Evolutionary conservation across 2,113 vertebrate species (phyloP).

Genomic region (Malaclemys terrapin): DNA sequence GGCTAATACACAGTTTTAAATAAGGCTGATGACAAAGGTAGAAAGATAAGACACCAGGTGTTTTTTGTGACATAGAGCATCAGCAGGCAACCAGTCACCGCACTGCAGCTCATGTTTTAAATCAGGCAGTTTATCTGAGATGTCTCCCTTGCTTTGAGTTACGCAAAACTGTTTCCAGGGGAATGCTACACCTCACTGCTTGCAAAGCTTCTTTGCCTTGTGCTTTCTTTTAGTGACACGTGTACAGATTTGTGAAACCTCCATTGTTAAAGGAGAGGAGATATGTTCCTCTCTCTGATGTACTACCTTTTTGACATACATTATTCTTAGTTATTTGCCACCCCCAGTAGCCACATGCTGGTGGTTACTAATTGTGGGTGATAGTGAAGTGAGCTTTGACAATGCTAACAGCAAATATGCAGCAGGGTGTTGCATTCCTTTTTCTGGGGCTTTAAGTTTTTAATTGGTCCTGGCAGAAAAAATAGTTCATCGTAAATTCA

Average conservation of each 20-base stretch:
- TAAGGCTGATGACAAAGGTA: background rate
- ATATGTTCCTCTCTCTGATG: background rate
- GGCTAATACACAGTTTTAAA: background rate
- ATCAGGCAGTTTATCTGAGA: background rate
- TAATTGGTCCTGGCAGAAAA: background rate
- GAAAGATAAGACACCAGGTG: background rate
- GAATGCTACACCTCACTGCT: background rate
- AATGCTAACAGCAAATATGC: background rate
- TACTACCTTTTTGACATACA: background rate
- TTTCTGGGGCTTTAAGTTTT: background rate
- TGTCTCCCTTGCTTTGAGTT: background rate
- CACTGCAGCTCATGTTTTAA: background rate
- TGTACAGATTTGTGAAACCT: background rate
- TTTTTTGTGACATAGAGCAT: background rate
- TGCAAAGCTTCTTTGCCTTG: background rate
- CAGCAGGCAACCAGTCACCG: background rate
- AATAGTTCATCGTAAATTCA: background rate
- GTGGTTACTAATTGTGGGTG: background rate
- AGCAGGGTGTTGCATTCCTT: conserved; percentile 1
- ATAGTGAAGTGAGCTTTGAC: background rate
- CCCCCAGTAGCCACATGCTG: background rate
- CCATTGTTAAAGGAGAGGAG: background rate
- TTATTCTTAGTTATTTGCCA: background rate
- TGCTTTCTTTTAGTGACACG: background rate
- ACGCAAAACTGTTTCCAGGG: background rate